Evolutionary conservation across 1,140 invertebrate species (phyloP), one percentile per base, ranked within the genome.

Genomic region (Psix sp.): DNA sequence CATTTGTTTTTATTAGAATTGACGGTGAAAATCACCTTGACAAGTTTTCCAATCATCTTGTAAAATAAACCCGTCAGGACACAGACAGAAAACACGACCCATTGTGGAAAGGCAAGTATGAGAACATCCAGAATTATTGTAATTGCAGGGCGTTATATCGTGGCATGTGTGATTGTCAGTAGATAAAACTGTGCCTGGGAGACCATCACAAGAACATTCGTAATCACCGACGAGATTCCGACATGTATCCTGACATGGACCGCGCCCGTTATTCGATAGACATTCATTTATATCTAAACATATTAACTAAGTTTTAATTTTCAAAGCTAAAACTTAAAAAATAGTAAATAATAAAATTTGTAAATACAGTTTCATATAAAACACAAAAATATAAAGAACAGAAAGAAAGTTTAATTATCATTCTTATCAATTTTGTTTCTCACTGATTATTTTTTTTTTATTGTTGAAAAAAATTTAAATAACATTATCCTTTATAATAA

Each of bases 211-310:
- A 4, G 87, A 87, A 77, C 93, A 94, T 14, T 79, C 73, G 59
- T 92, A 92, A 6, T 90, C 88, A n/a, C 90, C 89, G 49, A 81
- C 80, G n/a, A 88, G 87, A 81, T 94, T 93, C 20, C 86, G 82
- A 83, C 93, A 95, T 9, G 84, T 88, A 57, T 90, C 91, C 78
- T 92, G 89, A 78, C 91, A 93, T 5, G 91, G 91, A 7, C 91
- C 92, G 57, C 90, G 91, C 0, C 91, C 91, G 78, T 91, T 91
- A 62, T 90, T 88, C 48, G 81, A 54, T 1, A 87, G 71, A 77
- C 91, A 92, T 80, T 92, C 91, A 80, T 92, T 89, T 36, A 90
- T 85, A 80, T 92, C 91, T 89, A 52, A 60, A 84, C 14, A 40
- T 29, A 45, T 11, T 7, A 24, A 24, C n/a, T n/a, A n/a, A n/a